Evolutionary conservation across 2,888 invertebrate species (phyloP), one percentile per base, ranked within the genome.

Genomic region (Drosophila monieri): DNA sequence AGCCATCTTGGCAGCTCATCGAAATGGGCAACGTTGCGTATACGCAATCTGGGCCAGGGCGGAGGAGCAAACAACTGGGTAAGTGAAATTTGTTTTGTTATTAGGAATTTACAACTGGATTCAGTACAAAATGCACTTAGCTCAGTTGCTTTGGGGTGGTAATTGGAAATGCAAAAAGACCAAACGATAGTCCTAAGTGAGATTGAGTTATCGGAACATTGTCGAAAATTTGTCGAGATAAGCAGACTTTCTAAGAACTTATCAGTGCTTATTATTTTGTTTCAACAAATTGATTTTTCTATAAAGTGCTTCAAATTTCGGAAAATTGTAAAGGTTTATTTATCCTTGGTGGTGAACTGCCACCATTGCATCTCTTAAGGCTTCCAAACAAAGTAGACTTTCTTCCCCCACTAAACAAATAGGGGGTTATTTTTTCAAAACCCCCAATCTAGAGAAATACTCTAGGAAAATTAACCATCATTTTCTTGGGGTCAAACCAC

Each of bases 11-110:
- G 27, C 27, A 8, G 43, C 43, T 15, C 51, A 55, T 43, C 25
- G 43, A 57, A 68, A 37, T 53, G 56, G 53, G 39, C 59, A 56
- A 61, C 54, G 37, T 56, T 77, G 73, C 70, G 81, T 75, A 75
- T 85, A 78, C 65, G 73, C 73, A 80, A 56, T 65, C 23, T 62
- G 51, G 21, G 27, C 37, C 49, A 18, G n/a, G 14, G n/a, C 12
- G 15, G 14, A 35, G 3, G n/a, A 14, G 59, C 59, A 25, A 61
- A 57, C 58, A 57, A 61, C 37, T 25, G 47, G 30, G 15, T 23
- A 37, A 54, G 25, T 47, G 43, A 53, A 67, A 67, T 58, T 67
- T 66, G 67, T 41, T 53, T 47, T 51, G 46, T 55, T 52, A 53
- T 30, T 21, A 46, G 69, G 32, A 47, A 18, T 62, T 56, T 53